Percentiles rank a stretch among this genome's conserved stretches.
These are phyloP conservation scores for Meloidogyne chitwoodi DNA, from an alignment of 1,140 invertebrate species.

Conservation along the genomic window DNA sequence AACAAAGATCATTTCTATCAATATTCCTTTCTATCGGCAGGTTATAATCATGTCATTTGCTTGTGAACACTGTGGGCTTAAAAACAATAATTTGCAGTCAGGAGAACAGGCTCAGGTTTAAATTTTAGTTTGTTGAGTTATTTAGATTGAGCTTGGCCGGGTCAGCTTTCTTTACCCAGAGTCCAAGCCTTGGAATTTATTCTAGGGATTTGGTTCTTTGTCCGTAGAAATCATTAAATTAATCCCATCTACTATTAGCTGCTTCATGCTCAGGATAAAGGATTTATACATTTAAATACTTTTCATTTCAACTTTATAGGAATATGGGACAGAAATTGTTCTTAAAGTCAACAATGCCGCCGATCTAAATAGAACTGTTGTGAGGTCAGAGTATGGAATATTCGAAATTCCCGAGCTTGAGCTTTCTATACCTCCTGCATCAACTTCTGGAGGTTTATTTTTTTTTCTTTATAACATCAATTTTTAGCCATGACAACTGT, in stretches of 20 bases:
- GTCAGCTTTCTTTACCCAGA: too few relatives aligned
- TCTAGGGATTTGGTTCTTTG: too few relatives aligned
- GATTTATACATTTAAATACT: not conserved
- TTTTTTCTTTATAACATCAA: conserved; percentile 23
- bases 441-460: conserved; percentile 83
- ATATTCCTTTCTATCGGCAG: conserved; percentile 92
- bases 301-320: conserved; percentile 26
- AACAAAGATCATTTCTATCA: conserved; percentile 81
- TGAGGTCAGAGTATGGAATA: conserved; percentile 82
- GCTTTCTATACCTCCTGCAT: conserved; percentile 81
- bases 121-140: not conserved
- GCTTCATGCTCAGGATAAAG: too few relatives aligned
- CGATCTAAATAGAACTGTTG: conserved; percentile 84
- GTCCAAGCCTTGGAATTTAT: too few relatives aligned
- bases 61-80: conserved; percentile 74
- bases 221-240: too few relatives aligned
- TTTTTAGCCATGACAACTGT: conserved; percentile 82
- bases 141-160: not conserved
- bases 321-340: conserved; percentile 58
- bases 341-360: conserved; percentile 42
- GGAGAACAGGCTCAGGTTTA: conserved; percentile 76
- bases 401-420: conserved; percentile 82
- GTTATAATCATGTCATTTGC: conserved; percentile 91
- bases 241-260: too few relatives aligned
- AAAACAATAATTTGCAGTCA: conserved; percentile 87